A percentile compares a stretch with the other conserved stretches of the same genome.
These are phyloP conservation scores for Brachymystax lenok DNA, from an alignment of 2,797 vertebrate genomes.

Conservation along the genomic window DNA sequence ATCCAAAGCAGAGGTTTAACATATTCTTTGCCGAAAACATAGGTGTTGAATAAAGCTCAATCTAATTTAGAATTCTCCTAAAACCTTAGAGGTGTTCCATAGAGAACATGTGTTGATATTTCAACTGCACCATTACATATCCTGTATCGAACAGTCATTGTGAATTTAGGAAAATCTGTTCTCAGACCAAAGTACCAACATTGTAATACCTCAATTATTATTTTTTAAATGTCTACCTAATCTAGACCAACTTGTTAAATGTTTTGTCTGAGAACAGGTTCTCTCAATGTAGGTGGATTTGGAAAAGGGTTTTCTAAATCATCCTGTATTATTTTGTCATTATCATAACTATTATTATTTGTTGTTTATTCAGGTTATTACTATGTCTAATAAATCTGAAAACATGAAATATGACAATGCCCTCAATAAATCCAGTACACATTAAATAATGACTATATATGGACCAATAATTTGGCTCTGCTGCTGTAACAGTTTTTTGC, in stretches of 20 bases:
- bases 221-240: neutral
- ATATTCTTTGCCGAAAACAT: neutral
- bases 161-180: no score
- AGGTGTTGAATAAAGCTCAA: neutral
- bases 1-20: neutral
- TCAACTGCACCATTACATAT: neutral
- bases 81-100: neutral
- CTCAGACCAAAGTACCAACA: neutral
- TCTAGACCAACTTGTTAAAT: neutral
- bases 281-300: neutral
- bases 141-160: neutral
- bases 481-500: no score
- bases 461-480: neutral
- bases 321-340: neutral
- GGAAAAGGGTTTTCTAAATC: no score
- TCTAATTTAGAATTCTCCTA: neutral
- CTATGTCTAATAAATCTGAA: neutral
- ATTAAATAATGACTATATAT: neutral
- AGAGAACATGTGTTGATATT: neutral
- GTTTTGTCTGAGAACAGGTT: neutral
- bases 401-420: neutral
- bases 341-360: neutral
- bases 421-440: neutral
- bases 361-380: neutral
- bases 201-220: neutral